Conservation (phyloP, 2,888 invertebrate species). For the Rotaria sp. region DNA sequence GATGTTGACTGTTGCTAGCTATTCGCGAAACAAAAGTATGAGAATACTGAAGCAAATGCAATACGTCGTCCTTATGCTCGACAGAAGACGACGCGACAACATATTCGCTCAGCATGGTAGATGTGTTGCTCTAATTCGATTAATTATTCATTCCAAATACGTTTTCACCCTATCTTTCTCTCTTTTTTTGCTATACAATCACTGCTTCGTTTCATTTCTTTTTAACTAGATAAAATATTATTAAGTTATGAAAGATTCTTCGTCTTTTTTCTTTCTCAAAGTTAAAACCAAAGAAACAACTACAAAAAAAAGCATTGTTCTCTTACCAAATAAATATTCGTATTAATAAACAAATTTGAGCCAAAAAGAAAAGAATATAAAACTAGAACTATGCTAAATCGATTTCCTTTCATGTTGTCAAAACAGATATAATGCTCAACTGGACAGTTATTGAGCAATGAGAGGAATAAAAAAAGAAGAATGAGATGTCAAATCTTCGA, state of each 20-base stretch:
- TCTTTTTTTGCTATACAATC: not conserved
- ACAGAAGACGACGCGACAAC: not conserved
- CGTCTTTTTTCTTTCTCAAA: not conserved
- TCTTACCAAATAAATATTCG: not conserved
- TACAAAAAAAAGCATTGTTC: not conserved
- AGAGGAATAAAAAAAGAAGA: not conserved
- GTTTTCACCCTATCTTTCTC: not conserved
- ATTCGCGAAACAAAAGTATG: not conserved
- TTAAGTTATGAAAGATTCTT: not conserved
- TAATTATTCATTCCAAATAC: conserved; percentile 19
- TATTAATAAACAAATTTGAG: not conserved
- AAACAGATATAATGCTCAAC: not conserved
- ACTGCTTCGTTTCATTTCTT: not conserved
- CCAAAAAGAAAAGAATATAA: not conserved
- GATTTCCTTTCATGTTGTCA: not conserved
- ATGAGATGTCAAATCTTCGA: not conserved
- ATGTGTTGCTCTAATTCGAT: conserved; percentile 7
- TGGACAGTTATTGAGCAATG: not conserved
- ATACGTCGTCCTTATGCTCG: not conserved
- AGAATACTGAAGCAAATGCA: not conserved
- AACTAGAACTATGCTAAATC: not conserved
- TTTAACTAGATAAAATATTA: not conserved
- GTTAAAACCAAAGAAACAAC: not conserved
- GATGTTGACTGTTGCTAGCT: not conserved
- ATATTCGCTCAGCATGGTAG: conserved; percentile 12